Evolutionary conservation across 35 echinoderm and acorn worm genomes (phyloP), one percentile per base, ranked within the genome.

Genomic region (Apostichopus parvimensis): DNA sequence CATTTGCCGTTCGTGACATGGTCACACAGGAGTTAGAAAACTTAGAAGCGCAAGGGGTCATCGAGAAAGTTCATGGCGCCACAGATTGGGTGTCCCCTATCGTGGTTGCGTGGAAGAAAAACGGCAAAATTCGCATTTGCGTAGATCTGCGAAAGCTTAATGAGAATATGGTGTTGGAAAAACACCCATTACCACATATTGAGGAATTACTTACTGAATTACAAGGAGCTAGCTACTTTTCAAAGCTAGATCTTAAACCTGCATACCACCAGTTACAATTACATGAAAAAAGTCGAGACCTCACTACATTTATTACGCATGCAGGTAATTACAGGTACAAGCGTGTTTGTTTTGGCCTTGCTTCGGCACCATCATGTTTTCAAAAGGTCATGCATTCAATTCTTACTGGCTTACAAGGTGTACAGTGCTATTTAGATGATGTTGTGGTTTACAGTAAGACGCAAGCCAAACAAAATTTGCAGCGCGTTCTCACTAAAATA

Each of bases 301-400:
- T 95, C 15, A 94, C 92, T 11, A 66, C 93, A 57, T 97, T 93
- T 64, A 91, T 94, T 73, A 94, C 95, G 6, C 93, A 97, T 83
- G 56, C 80, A 71, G 93, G 93, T 21, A 28, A 90, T 15, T 94
- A 78, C 56, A 91, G 62, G 24, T 96, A 87, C 52, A 79, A 91
- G 61, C 13, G 90, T 28, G 26, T 28, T 28, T 28, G 26, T 54
- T 94, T 90, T 81, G 92, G 92, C 5, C 77, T 94, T 28, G 88
- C 92, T 60, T 94, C 78, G 0, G 92, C 92, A 34, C 73, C 92
- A 6, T 80, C 87, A 26, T 87, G 62, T 45, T 94, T 91, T 59
- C 92, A 94, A 21, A 94, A 90, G 60, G 73, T 94, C 52, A 91
- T 94, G 77, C 77, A 8, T 6, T 12, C 54, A 5, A 90, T 90